Evolutionary conservation across 2,888 invertebrate genomes (phyloP), one percentile per base, ranked within the genome.

Genomic region (Chloroclystis v-ata): DNA sequence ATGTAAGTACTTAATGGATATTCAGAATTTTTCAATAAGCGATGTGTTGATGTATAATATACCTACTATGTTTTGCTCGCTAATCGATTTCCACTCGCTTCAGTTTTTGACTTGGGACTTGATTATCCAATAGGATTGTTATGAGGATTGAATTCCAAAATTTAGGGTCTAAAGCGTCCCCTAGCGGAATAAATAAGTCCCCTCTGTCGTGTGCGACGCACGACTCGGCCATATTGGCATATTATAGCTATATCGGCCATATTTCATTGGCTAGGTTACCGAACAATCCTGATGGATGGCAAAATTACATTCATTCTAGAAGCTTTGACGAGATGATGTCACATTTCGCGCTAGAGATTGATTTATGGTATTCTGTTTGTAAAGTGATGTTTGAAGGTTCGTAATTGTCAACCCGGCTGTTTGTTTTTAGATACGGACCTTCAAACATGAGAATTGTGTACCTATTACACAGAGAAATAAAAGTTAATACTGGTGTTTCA

Each of bases 61-160:
- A n/a, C n/a, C n/a, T n/a, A n/a, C n/a, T n/a, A n/a, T n/a, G n/a
- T n/a, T n/a, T n/a, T n/a, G n/a, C n/a, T n/a, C n/a, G n/a, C n/a
- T n/a, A n/a, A n/a, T n/a, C n/a, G n/a, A 16, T 11, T 10, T 11
- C 7, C 10, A 4, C 20, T 30, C 49, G 49, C 49, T 13, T 28
- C 20, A 28, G 46, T 39, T 49, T 41, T 14, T 55, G n/a, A 49
- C 60, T 69, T 67, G 49, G 8, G 40, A 49, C 52, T 29, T 28
- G 10, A 16, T 51, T 54, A 54, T 51, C 49, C 38, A 46, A 52
- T 57, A 47, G 56, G 59, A 57, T 67, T 58, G 63, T 63, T 56
- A 67, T 71, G 72, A 64, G 65, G 58, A 69, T 67, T 59, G 65
- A 61, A 72, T 74, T 66, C 62, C 64, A 51, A 56, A 62, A 52